Conservation (phyloP, 2,113 vertebrate species). For the Typhlomys cinereus region DNA sequence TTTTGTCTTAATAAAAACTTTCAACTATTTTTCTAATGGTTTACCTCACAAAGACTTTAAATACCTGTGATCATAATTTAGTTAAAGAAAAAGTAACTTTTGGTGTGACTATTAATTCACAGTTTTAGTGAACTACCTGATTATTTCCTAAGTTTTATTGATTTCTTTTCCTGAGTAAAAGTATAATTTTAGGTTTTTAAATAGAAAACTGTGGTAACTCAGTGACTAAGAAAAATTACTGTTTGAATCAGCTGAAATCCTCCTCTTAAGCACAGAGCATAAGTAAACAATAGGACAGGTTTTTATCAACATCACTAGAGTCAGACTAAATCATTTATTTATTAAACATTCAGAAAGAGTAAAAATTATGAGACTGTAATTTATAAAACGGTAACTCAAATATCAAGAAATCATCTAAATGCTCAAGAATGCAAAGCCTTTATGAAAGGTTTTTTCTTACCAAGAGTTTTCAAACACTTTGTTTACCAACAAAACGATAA, state of each 20-base stretch:
- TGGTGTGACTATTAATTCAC: neutral
- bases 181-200: neutral
- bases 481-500: too few relatives aligned
- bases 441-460: too few relatives aligned
- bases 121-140: slow-evolving; percentile 33
- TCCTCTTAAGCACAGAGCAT: neutral
- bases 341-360: neutral
- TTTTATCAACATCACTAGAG: neutral
- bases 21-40: slow-evolving; percentile 39
- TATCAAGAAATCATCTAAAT: too few relatives aligned
- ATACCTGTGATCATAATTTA: slow-evolving; percentile 41
- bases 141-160: neutral
- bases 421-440: too few relatives aligned
- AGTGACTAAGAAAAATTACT: neutral
- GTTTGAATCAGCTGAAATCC: neutral
- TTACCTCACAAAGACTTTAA: slow-evolving; percentile 28
- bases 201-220: neutral
- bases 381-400: neutral
- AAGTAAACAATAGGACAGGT: neutral
- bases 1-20: slow-evolving; percentile 39
- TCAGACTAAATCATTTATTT: neutral
- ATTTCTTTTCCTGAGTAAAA: neutral
- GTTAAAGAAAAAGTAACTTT: neutral
- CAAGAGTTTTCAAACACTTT: too few relatives aligned
- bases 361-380: neutral